Evolutionary conservation across 2,888 invertebrate species (phyloP).

Genomic region (Parnassius mnemosyne): DNA sequence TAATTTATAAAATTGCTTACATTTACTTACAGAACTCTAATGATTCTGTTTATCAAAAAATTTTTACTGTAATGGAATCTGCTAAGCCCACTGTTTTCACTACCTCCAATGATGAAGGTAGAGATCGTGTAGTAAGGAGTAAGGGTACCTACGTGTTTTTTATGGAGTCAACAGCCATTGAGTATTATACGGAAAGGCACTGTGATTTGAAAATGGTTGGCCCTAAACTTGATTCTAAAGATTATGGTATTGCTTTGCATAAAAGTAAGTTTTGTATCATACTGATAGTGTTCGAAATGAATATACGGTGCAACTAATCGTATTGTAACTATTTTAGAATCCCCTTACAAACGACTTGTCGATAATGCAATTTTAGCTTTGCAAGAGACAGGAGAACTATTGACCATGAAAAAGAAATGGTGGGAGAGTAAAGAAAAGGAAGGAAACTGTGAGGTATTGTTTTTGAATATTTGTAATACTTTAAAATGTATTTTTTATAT

Average conservation of each 20-base stretch:
- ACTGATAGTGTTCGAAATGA: no score
- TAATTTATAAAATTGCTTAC: no score
- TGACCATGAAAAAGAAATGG: slow-evolving; percentile 91
- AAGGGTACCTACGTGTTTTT: slow-evolving; percentile 94
- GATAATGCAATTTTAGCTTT: slow-evolving; percentile 92
- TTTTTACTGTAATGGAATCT: slow-evolving; percentile 94
- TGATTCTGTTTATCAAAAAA: slow-evolving; percentile 90
- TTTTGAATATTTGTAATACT: background rate
- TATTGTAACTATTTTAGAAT: slow-evolving; percentile 76
- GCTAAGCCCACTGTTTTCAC: slow-evolving; percentile 91
- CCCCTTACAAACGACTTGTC: slow-evolving; percentile 85
- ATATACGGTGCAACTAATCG: no score
- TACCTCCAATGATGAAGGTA: slow-evolving; percentile 89
- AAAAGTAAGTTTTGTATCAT: slow-evolving; percentile 81
- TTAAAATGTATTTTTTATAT: background rate
- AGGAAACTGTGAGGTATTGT: slow-evolving; percentile 46
- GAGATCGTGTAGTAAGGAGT: slow-evolving; percentile 87
- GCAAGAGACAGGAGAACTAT: slow-evolving; percentile 91
- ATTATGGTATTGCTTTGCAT: slow-evolving; percentile 92
- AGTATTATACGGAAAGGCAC: slow-evolving; percentile 91
- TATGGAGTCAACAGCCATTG: slow-evolving; percentile 97
- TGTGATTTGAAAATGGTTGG: slow-evolving; percentile 91
- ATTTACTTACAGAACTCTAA: slow-evolving; percentile 83
- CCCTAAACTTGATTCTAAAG: slow-evolving; percentile 88
- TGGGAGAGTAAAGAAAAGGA: slow-evolving; percentile 87